Conservation (phyloP, 1,140 invertebrate species). For the Varroa destructor region DNA sequence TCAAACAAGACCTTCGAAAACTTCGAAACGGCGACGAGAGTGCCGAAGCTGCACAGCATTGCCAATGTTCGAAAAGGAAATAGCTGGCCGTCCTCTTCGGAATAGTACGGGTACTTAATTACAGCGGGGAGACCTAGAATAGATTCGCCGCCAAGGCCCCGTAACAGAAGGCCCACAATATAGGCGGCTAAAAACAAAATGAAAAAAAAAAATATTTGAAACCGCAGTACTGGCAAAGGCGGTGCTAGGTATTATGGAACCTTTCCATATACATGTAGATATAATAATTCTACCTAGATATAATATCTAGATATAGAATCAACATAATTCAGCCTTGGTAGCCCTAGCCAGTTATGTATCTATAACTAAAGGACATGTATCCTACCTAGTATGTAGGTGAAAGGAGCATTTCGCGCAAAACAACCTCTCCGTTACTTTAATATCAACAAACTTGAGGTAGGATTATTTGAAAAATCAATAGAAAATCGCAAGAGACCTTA, state of each 20-base stretch:
- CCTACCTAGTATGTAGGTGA: too few species aligned
- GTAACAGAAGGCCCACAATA: conserved; percentile 69
- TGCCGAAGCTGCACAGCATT: conserved; percentile 61
- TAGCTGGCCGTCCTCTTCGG: conserved; percentile 52
- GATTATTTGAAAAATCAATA: too few species aligned
- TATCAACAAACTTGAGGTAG: too few species aligned
- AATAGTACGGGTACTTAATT: conserved; percentile 75
- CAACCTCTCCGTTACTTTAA: too few species aligned
- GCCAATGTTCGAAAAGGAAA: conserved; percentile 83
- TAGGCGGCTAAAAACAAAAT: conserved; percentile 50
- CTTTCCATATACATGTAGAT: not conserved
- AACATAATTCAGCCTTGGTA: too few species aligned
- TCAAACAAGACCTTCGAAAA: conserved; percentile 55
- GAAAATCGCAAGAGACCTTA: too few species aligned
- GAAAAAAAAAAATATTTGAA: conserved; percentile 1
- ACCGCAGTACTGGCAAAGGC: not conserved
- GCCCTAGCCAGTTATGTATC: too few species aligned
- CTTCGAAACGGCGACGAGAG: conserved; percentile 55
- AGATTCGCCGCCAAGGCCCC: conserved; percentile 72
- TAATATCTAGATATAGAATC: too few species aligned
- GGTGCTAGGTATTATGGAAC: conserved; percentile 14
- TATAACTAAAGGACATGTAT: too few species aligned
- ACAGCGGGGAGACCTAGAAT: conserved; percentile 63
- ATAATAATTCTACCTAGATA: too few species aligned
- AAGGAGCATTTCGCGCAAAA: too few species aligned